Conservation (phyloP, 2,888 invertebrate genomes). For the Elaeidobius kamerunicus region DNA sequence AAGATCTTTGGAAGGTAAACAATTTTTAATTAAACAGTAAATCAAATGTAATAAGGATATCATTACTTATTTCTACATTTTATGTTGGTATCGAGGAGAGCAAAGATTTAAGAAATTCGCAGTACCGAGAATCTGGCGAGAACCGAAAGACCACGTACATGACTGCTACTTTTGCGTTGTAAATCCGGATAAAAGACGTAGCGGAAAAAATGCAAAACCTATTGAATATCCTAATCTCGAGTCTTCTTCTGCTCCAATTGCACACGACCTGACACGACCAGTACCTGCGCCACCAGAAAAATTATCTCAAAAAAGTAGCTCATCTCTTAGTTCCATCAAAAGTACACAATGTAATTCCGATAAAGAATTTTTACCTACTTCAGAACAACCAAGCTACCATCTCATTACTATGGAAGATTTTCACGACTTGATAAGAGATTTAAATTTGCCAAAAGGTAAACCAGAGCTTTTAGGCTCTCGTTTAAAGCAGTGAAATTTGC, state of each 20-base stretch:
- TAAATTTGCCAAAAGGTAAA: conserved; percentile 32
- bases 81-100: conserved; percentile 2
- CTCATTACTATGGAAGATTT: conserved; percentile 29
- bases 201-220: no score
- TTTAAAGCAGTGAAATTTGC: conserved; percentile 31
- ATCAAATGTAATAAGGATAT: not conserved
- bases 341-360: not conserved
- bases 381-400: conserved; percentile 2
- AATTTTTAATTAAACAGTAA: conserved; percentile 1
- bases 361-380: not conserved
- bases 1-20: conserved; percentile 21
- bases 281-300: not conserved
- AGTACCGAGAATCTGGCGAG: conserved; percentile 5
- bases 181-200: no score
- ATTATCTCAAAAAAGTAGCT: not conserved
- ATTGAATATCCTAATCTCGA: not conserved
- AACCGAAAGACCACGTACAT: not conserved
- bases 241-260: not conserved
- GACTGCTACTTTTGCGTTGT: conserved; percentile 6
- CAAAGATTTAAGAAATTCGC: conserved; percentile 6
- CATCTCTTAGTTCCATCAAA: not conserved
- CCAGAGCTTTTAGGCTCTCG: conserved; percentile 33
- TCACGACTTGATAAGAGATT: conserved; percentile 33
- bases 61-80: not conserved
- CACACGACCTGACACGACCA: not conserved